Conservation (phyloP, 2,113 vertebrate genomes). For the Camelus dromedarius region DNA sequence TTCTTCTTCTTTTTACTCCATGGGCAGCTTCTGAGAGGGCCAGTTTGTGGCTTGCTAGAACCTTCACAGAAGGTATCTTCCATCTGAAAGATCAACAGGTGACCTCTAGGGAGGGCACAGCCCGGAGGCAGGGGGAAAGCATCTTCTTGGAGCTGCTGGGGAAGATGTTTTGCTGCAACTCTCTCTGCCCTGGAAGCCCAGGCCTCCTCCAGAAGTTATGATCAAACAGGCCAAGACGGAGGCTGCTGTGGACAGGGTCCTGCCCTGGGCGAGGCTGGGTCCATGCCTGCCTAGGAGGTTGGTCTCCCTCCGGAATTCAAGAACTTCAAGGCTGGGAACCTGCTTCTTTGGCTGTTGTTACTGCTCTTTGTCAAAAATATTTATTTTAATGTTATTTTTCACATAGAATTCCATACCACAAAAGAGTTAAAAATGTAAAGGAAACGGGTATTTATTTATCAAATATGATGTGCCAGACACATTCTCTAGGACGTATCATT, state of each 20-base stretch:
- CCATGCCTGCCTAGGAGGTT: rapidly evolving
- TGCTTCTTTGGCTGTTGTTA: not conserved
- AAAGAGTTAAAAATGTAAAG: not conserved
- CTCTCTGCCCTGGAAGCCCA: not conserved
- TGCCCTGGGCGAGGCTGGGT: no score
- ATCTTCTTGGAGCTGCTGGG: no score
- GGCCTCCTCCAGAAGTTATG: not conserved
- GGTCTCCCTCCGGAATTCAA: not conserved
- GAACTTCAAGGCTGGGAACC: no score
- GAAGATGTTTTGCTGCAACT: not conserved
- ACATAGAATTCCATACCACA: no score
- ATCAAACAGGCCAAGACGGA: not conserved
- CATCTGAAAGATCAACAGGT: not conserved
- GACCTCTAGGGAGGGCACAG: no score
- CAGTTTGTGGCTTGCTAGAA: no score
- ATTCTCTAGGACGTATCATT: no score
- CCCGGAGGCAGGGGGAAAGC: not conserved
- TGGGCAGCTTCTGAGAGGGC: not conserved
- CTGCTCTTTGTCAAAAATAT: not conserved
- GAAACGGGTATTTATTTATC: not conserved
- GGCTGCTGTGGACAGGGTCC: rapidly evolving
- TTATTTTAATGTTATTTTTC: not conserved
- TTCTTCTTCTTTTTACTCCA: not conserved
- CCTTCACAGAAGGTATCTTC: not conserved
- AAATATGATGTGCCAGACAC: not conserved